Conservation (phyloP, 1,140 invertebrate genomes). For the Brachionus manjavacas region DNA sequence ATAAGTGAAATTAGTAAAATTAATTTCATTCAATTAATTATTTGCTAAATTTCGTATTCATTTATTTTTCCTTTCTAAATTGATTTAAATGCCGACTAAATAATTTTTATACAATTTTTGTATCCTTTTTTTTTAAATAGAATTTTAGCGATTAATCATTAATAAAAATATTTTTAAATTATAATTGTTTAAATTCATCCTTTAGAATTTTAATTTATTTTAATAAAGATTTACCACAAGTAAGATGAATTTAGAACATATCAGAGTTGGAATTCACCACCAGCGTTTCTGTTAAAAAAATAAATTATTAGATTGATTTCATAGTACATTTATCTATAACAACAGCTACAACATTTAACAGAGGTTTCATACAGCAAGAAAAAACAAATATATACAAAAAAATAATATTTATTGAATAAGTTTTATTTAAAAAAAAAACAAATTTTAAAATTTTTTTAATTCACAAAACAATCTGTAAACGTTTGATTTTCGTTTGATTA, state of each 20-base stretch:
- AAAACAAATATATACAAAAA: background rate
- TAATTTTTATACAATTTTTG: too few relatives aligned
- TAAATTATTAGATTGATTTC: background rate
- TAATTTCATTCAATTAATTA: too few relatives aligned
- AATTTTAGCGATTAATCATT: too few relatives aligned
- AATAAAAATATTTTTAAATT: too few relatives aligned
- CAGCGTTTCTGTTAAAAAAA: background rate
- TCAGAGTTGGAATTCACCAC: background rate
- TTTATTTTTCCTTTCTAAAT: too few relatives aligned
- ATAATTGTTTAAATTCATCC: too few relatives aligned
- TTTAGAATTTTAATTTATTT: background rate
- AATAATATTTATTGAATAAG: background rate
- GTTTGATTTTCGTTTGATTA: background rate
- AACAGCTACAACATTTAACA: background rate
- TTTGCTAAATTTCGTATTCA: too few relatives aligned
- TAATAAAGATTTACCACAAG: background rate
- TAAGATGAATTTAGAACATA: background rate
- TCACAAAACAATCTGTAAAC: background rate
- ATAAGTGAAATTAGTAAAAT: too few relatives aligned
- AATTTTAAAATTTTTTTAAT: background rate
- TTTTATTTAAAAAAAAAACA: background rate
- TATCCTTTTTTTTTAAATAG: too few relatives aligned
- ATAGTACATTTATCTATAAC: background rate
- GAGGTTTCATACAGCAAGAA: background rate
- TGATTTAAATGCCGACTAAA: too few relatives aligned